Base-by-base conservation (phyloP, 1,140 invertebrate species). In the Meloidogyne exigua region DNA sequence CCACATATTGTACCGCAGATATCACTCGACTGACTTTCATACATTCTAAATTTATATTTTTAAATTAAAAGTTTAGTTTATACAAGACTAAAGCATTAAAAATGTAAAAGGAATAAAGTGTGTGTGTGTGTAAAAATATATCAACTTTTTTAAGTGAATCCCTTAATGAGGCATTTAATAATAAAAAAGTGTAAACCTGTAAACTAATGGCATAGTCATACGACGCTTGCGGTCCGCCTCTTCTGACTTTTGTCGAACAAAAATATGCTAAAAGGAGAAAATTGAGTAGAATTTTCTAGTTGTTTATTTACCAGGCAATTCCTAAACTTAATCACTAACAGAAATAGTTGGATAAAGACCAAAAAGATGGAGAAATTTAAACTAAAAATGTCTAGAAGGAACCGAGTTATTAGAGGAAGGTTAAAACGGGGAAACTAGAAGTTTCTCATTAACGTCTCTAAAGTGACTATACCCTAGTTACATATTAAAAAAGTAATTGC, bases 121-220 rank as follows among this genome's bases (percentile, higher is more conserved):
- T n/a, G n/a, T 42, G 12, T 42, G 3, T 42, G 15, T 15, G 1
- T 15, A 44, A 15, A 44, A 44, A 44, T 10, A 39, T 10, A 39
- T 39, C 10, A 39, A 44, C 42, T 44, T 44, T 44, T 42, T 18
- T 42, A 12, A 1, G 13, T 15, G 42, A 44, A 44, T 44, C 42
- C 9, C 4, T 44, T 44, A 44, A 44, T 44, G 42, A 44, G 39
- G 42, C 42, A 44, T 13, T 44, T 44, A 44, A 44, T 28, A 11
- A 68, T 4, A 57, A 57, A 57, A 57, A 57, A 57, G 21, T n/a
- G 32, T 28, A 73, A 9, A 39, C 71, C 81, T 23, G 62, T 82
- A 82, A 26, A 80, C 73, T 18, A 82, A 39, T 39, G 81, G 81
- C 81, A 82, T 83, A 2, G 81, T 73, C 67, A 82, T 69, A 42